Conservation (phyloP, 2,113 vertebrate species). For the Cepphus grylle region DNA sequence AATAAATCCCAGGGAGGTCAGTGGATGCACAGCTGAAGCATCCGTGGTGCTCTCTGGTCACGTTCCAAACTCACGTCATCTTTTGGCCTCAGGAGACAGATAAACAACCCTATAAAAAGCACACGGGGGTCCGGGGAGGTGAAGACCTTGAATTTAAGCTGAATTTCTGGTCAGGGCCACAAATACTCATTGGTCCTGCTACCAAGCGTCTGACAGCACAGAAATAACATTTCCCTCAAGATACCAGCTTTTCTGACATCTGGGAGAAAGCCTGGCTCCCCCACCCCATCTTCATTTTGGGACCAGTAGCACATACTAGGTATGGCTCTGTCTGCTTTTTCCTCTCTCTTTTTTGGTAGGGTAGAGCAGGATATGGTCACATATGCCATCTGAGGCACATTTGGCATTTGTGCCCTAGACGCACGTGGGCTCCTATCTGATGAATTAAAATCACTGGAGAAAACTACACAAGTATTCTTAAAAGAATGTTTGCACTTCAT, state of each 20-base stretch:
- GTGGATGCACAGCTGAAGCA: slow-evolving; percentile 1
- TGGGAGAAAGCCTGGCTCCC: neutral
- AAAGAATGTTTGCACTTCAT: neutral
- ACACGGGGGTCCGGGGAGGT: neutral
- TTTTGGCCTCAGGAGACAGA: neutral
- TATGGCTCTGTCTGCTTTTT: neutral
- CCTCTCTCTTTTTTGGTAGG: neutral
- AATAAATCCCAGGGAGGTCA: slow-evolving; percentile 34
- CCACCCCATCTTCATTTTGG: neutral
- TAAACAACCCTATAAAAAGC: slow-evolving; percentile 56
- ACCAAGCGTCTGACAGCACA: neutral
- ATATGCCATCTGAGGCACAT: neutral
- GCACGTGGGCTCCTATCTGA: fast-evolving
- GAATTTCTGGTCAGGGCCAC: neutral
- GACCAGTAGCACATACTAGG: neutral
- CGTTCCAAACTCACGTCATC: neutral
- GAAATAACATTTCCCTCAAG: neutral
- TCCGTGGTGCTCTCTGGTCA: neutral
- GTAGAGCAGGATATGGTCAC: neutral
- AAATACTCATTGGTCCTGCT: neutral
- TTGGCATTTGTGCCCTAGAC: neutral
- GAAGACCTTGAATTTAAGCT: slow-evolving; percentile 32
- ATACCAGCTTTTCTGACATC: neutral
- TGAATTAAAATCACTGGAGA: neutral
- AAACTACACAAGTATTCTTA: neutral